A percentile compares a stretch with the other conserved stretches of the same genome.
Evolutionary conservation across 2,888 invertebrate species (phyloP).

Genomic region (Teleogryllus oceanicus): DNA sequence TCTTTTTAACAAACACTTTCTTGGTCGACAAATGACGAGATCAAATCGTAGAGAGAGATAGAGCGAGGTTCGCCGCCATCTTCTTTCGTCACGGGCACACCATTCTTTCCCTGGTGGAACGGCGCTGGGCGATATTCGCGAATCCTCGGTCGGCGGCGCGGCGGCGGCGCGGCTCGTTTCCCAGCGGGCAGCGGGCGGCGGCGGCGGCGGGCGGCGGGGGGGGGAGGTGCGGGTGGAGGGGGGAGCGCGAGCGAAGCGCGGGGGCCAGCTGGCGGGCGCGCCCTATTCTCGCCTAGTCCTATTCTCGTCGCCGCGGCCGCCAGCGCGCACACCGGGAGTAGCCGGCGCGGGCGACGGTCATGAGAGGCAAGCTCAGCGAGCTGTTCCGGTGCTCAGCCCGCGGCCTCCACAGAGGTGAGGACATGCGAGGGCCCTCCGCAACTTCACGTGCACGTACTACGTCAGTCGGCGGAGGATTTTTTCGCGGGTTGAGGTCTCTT

Average conservation of each 20-base stretch:
- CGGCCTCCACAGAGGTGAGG: constrained; percentile 20
- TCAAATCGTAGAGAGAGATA: too few relatives aligned
- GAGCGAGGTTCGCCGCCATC: background rate
- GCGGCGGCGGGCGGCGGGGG: background rate
- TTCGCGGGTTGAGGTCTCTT: too few relatives aligned
- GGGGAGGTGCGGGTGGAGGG: constrained; percentile 6
- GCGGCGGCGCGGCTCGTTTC: background rate
- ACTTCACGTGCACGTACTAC: too few relatives aligned
- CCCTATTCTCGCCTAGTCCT: constrained; percentile 18
- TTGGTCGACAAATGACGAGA: too few relatives aligned
- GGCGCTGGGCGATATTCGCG: background rate
- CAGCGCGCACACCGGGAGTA: background rate
- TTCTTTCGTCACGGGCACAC: too few relatives aligned
- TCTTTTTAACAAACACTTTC: too few relatives aligned
- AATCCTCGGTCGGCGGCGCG: too few relatives aligned
- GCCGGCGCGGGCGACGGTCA: constrained; percentile 38
- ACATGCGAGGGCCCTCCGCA: too few relatives aligned
- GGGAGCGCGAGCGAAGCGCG: too few relatives aligned
- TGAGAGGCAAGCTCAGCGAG: constrained; percentile 41
- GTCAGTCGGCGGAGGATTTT: too few relatives aligned
- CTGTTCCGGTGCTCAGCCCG: constrained; percentile 34
- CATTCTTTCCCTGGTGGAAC: too few relatives aligned
- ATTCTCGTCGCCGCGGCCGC: constrained; percentile 6
- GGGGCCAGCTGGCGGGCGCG: background rate
- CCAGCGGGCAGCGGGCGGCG: too few relatives aligned